phyloP scores from a whole-genome alignment of 2,888 invertebrate genomes.

The Augochlorella aurata region DNA sequence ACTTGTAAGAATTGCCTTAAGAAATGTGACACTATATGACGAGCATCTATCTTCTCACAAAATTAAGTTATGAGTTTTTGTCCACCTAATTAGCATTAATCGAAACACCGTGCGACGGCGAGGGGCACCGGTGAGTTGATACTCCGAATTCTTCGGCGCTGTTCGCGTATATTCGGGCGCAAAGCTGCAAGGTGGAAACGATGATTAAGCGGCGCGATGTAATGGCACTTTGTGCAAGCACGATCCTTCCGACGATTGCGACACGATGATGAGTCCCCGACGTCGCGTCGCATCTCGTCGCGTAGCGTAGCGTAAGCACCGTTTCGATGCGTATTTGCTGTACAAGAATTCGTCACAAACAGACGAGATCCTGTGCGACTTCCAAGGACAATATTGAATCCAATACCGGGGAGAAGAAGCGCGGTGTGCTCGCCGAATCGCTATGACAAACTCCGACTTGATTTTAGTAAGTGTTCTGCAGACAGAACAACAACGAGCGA shows the following conservation, averaged over 20 bases:
- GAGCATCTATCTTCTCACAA: no score
- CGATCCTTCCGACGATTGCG: neutral
- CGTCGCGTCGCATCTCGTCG: no score
- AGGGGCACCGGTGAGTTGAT: conserved; percentile 23
- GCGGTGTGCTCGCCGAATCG: neutral
- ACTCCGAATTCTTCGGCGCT: conserved; percentile 28
- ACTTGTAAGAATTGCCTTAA: no score
- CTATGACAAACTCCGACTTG: neutral
- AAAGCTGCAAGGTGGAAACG: conserved; percentile 19
- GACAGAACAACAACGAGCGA: neutral
- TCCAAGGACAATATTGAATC: conserved; percentile 5
- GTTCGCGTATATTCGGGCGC: conserved; percentile 6
- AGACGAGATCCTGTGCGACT: neutral
- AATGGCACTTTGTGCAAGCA: conserved; percentile 10
- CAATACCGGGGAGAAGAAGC: neutral
- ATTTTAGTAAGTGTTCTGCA: neutral
- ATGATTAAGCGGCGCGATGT: conserved; percentile 30
- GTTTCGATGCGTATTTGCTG: neutral
- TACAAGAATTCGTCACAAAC: neutral
- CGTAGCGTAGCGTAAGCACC: neutral
- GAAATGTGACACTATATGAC: no score
- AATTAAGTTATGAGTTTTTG: no score
- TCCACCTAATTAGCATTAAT: no score
- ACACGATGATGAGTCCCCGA: neutral
- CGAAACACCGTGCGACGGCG: no score